phyloP scores from a whole-genome alignment of 2,113 vertebrate species.

The Bostrychus sinensis region DNA sequence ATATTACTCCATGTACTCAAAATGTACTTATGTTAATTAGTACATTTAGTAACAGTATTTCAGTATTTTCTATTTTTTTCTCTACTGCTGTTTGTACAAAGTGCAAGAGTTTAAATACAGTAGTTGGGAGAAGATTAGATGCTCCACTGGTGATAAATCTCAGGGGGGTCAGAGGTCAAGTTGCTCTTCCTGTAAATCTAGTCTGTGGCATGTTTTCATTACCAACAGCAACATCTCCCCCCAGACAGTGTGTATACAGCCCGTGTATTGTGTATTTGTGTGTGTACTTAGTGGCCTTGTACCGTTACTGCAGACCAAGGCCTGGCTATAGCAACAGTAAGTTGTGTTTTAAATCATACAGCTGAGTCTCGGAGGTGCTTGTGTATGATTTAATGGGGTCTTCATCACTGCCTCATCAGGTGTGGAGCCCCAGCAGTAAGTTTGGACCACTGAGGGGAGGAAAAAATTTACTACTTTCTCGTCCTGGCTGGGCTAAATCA shows the following conservation, averaged over 20 bases:
- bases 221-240: slow-evolving; percentile 61
- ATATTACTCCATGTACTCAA: no score
- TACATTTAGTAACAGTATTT: not conserved
- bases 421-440: slow-evolving; percentile 27
- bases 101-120: slow-evolving; percentile 14
- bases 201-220: slow-evolving; percentile 77
- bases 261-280: slow-evolving; percentile 19
- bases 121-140: slow-evolving; percentile 66
- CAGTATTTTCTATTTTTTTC: slow-evolving; percentile 8
- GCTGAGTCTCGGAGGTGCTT: slow-evolving; percentile 57
- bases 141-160: slow-evolving; percentile 56
- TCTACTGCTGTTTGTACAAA: not conserved
- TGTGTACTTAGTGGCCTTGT: slow-evolving; percentile 58
- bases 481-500: slow-evolving; percentile 68
- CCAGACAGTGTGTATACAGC: slow-evolving; percentile 25
- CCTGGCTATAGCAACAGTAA: slow-evolving; percentile 46
- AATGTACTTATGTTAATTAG: no score
- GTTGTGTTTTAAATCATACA: slow-evolving; percentile 65
- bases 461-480: slow-evolving; percentile 67
- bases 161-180: slow-evolving; percentile 65
- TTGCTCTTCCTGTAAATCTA: slow-evolving; percentile 76
- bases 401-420: slow-evolving; percentile 74
- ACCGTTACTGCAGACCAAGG: slow-evolving; percentile 60
- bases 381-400: slow-evolving; percentile 73
- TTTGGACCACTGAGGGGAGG: slow-evolving; percentile 45